Conservation (phyloP, 2,797 vertebrate species). For the Tangara arthus region DNA sequence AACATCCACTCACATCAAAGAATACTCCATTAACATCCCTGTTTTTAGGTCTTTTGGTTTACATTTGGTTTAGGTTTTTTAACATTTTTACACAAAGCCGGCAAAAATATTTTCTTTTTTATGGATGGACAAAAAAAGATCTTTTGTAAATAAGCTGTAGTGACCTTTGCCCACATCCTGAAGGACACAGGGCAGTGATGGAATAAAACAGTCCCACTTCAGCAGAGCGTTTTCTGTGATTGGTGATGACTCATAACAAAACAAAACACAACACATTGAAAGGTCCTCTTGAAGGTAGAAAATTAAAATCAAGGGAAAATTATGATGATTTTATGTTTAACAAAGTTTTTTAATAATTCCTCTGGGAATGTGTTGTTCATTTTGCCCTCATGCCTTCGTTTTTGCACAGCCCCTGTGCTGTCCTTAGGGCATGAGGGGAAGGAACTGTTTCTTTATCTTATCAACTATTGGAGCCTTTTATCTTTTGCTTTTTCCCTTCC, state of each 20-base stretch:
- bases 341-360: not conserved
- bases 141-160: not conserved
- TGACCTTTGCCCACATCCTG: not conserved
- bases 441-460: not conserved
- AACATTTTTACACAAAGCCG: not conserved
- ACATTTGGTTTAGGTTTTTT: not conserved
- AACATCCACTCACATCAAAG: not conserved
- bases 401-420: not conserved
- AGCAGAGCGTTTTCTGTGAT: not conserved
- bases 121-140: not conserved
- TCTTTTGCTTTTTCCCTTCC: not conserved
- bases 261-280: not conserved
- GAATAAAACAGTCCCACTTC: not conserved
- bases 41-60: not conserved
- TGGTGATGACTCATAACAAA: not conserved
- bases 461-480: not conserved
- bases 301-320: not conserved
- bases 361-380: not conserved
- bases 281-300: not conserved
- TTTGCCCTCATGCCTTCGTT: not conserved
- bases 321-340: not conserved
- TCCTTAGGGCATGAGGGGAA: not conserved
- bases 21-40: not conserved
- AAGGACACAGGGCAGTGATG: accelerated
- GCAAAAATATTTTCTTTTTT: not conserved